A percentile compares a stretch with the other conserved stretches of the same genome.
These are phyloP conservation scores for Drosophila testacea DNA, from an alignment of 2,888 invertebrate species.

Conservation along the genomic window DNA sequence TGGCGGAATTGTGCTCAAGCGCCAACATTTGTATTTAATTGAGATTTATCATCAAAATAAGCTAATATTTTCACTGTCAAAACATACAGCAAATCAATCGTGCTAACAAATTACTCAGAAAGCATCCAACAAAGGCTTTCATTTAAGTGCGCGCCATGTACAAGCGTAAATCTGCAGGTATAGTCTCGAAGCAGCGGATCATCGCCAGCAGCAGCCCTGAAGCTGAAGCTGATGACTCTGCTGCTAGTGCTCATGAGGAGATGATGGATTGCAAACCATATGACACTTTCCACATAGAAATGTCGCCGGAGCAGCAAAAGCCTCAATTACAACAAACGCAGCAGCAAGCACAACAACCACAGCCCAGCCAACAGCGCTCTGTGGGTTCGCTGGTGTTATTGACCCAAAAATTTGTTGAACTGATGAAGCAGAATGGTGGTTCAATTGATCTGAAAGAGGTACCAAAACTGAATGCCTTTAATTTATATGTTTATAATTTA, in stretches of 20 bases:
- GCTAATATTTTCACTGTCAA: slow-evolving; percentile 34
- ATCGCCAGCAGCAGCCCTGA: slow-evolving; percentile 41
- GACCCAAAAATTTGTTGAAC: slow-evolving; percentile 84
- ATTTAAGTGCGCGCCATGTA: slow-evolving; percentile 63
- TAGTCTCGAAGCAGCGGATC: slow-evolving; percentile 57
- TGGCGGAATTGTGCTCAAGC: slow-evolving; percentile 83
- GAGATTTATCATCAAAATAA: slow-evolving; percentile 58
- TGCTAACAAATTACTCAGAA: slow-evolving; percentile 36
- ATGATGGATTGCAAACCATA: slow-evolving; percentile 39
- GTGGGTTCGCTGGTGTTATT: slow-evolving; percentile 84
- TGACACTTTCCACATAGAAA: slow-evolving; percentile 47
- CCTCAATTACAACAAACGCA: slow-evolving; percentile 37
- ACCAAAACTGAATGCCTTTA: neutral
- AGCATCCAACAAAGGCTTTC: slow-evolving; percentile 25
- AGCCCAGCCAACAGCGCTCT: slow-evolving; percentile 71
- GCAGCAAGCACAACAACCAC: slow-evolving; percentile 39
- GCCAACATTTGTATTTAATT: slow-evolving; percentile 81
- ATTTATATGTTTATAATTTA: neutral
- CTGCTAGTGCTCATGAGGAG: slow-evolving; percentile 39
- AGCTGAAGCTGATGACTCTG: slow-evolving; percentile 49
- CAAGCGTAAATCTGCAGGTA: slow-evolving; percentile 68
- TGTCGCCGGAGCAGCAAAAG: slow-evolving; percentile 39
- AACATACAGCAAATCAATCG: slow-evolving; percentile 35
- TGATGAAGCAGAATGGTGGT: slow-evolving; percentile 83
- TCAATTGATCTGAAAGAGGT: slow-evolving; percentile 84